Evolutionary conservation across 2,888 invertebrate genomes (phyloP).

Genomic region (Scaptomyza flava): DNA sequence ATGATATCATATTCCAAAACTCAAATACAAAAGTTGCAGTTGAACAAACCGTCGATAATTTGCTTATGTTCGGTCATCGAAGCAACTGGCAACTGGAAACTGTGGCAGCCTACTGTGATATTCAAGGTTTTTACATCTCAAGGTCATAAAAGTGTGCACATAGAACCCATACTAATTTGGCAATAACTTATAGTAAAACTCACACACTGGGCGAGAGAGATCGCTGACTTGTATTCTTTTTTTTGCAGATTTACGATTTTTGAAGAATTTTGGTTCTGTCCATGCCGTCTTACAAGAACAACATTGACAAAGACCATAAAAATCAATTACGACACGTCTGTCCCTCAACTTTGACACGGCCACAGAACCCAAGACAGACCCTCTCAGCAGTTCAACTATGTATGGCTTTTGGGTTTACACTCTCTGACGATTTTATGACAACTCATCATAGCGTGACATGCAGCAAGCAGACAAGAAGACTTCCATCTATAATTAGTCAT

Average conservation of each 20-base stretch:
- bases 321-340: slow-evolving; percentile 80
- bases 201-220: slow-evolving; percentile 7
- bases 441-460: slow-evolving; percentile 80
- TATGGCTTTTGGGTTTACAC: slow-evolving; percentile 6
- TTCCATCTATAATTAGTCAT: slow-evolving; percentile 81
- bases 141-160: slow-evolving; percentile 66
- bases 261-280: slow-evolving; percentile 38
- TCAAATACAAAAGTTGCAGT: background rate
- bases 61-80: slow-evolving; percentile 67
- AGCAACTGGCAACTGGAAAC: slow-evolving; percentile 17
- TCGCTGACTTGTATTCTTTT: slow-evolving; percentile 13
- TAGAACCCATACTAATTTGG: slow-evolving; percentile 61
- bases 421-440: slow-evolving; percentile 79
- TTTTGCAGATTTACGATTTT: slow-evolving; percentile 68
- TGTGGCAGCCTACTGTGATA: slow-evolving; percentile 22
- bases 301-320: slow-evolving; percentile 75
- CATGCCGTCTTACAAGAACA: slow-evolving; percentile 24
- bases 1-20: slow-evolving; percentile 51
- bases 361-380: slow-evolving; percentile 25
- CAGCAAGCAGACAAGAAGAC: slow-evolving; percentile 24
- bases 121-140: slow-evolving; percentile 56
- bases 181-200: slow-evolving; percentile 32
- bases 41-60: slow-evolving; percentile 69
- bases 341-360: slow-evolving; percentile 73
- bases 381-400: slow-evolving; percentile 1